Base-by-base conservation (phyloP, 35 echinoderm and acorn worm species). In the Strongylocentrotus purpuratus region DNA sequence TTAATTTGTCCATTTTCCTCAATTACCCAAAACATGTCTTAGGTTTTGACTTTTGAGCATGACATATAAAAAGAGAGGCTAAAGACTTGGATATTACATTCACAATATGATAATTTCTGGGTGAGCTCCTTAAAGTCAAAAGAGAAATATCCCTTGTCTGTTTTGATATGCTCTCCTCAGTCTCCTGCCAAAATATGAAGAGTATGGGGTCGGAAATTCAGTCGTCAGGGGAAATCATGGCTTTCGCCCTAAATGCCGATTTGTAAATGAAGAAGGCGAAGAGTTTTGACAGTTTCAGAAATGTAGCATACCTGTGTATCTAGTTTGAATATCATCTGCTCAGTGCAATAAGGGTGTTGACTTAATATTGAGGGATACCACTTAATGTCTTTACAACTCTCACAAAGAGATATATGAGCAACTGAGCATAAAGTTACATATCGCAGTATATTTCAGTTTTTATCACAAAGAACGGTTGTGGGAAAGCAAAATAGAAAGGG, bases 211-310 rank as follows among this genome's bases (percentile, higher is more conserved):
- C 20, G 65, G 25, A 8, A 78, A 78, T 31, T 22, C 65, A 28
- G 65, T 78, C 65, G 65, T 78, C 65, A n/a, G 22, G 65, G 65
- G 65, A 78, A 78, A 78, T 78, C 65, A 78, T 78, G 65, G 65
- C 65, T 78, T 78, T 78, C 4, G 65, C 65, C 65, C 65, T 78
- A 78, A 78, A 78, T 78, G 65, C 65, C 4, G 65, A 78, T 78
- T 78, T 78, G 25, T n/a, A 78, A 78, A 78, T 22, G 65, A 78
- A 78, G 65, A 28, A 22, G 65, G 20, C 65, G 22, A 78, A 78
- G 65, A 78, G 22, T 78, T 78, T 78, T 78, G 65, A 78, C 65
- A 78, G 65, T 78, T 78, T 18, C 7, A 28, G 2, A 78, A 78
- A 78, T 78, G 22, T n/a, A 28, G 25, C 65, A 78, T 78, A 78